Conservation (phyloP, 2,888 invertebrate genomes). For the Ochropacha duplaris region DNA sequence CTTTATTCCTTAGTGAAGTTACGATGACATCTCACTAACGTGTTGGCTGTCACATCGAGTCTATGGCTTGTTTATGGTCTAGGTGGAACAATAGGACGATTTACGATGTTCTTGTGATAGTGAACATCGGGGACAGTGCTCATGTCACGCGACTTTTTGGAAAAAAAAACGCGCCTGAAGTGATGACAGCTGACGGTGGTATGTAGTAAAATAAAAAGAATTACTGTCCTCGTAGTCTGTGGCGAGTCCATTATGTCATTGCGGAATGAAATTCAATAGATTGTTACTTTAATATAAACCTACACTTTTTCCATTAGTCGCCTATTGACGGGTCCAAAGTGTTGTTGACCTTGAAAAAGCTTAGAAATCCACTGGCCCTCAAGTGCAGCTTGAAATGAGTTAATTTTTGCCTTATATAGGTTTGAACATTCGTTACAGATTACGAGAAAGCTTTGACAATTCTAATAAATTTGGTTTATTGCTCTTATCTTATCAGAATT, state of each 20-base stretch:
- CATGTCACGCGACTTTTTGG: constrained; percentile 2
- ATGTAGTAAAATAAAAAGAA: neutral
- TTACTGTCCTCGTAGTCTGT: neutral
- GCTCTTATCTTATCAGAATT: neutral
- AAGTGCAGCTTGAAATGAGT: neutral
- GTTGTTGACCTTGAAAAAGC: no score
- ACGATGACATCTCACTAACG: constrained; percentile 35
- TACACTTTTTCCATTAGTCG: no score
- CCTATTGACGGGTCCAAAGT: no score
- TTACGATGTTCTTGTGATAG: constrained; percentile 25
- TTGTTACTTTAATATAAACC: no score
- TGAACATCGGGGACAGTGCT: constrained; percentile 10
- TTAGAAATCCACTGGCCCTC: no score
- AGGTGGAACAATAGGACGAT: constrained; percentile 33
- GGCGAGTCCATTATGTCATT: neutral
- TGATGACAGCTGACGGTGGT: neutral
- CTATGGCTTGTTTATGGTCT: constrained; percentile 32
- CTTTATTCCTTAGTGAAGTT: constrained; percentile 18
- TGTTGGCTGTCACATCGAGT: constrained; percentile 21
- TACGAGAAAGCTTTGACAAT: neutral
- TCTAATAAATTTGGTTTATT: neutral
- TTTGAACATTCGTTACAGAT: neutral
- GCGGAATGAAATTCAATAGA: no score
- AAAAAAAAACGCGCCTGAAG: neutral
- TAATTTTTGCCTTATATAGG: neutral